Conservation (phyloP, 2,888 invertebrate genomes). For the Laspeyria flexula region DNA sequence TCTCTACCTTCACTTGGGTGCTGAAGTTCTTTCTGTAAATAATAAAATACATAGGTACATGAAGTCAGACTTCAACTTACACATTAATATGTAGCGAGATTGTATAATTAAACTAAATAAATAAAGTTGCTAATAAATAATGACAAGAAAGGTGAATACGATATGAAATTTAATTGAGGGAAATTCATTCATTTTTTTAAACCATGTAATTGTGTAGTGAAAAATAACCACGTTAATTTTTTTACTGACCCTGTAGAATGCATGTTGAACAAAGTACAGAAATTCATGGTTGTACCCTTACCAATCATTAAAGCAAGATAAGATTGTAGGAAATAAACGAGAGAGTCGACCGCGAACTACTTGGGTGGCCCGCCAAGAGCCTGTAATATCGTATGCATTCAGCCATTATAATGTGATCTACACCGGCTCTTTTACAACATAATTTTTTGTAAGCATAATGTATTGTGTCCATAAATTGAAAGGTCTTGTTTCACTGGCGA, state of each 20-base stretch:
- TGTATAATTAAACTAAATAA: too few relatives aligned
- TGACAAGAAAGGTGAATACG: too few relatives aligned
- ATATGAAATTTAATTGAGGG: too few relatives aligned
- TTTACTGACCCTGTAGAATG: too few relatives aligned
- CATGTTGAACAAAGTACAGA: conserved; percentile 12
- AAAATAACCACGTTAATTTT: not conserved
- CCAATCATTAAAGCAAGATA: conserved; percentile 71
- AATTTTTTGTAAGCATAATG: conserved; percentile 35
- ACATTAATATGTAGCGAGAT: too few relatives aligned
- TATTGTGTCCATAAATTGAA: conserved; percentile 30
- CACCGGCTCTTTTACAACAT: conserved; percentile 35
- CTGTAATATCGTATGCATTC: conserved; percentile 54
- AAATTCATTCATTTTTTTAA: too few relatives aligned
- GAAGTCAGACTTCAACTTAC: too few relatives aligned
- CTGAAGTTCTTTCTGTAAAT: too few relatives aligned
- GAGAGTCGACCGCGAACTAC: conserved; percentile 57
- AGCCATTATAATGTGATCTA: conserved; percentile 62
- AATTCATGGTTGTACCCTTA: conserved; percentile 48
- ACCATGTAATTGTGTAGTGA: too few relatives aligned
- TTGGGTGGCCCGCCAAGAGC: conserved; percentile 73
- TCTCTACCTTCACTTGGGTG: too few relatives aligned
- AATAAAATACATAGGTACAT: too few relatives aligned
- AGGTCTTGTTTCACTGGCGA: conserved; percentile 56
- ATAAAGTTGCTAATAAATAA: too few relatives aligned
- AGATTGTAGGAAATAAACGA: conserved; percentile 74